Base-by-base conservation (phyloP, 2,797 vertebrate species). In the Smutsia gigantea region DNA sequence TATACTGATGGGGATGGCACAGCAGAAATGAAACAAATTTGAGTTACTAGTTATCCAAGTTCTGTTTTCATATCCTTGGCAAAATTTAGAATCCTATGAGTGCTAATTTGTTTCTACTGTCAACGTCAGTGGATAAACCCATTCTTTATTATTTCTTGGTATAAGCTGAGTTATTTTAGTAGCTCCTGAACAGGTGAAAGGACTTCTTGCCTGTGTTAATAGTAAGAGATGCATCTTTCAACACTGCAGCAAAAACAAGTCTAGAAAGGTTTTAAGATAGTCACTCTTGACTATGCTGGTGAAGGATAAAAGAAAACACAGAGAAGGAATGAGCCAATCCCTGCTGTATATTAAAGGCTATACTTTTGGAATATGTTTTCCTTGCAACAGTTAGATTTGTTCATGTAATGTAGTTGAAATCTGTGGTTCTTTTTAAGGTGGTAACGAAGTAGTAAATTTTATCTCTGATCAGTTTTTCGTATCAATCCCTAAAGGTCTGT, bases 141-240 rank as follows among this genome's bases (percentile, higher is more conserved):
- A 59, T 64, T 88, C 55, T 55, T 92, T 71, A 63, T 88, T 88
- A 71, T 87, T 96, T 94, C 66, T 79, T 81, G 31, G 13, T 71
- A 87, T 64, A 90, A 63, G 4, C 37, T 63, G 69, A 86, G 49
- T 81, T 81, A 29, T 37, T 46, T 46, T 81, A 27, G 18, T 75
- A 85, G 46, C 59, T 81, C 31, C 59, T 69, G 55, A 95, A 37
- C 34, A 71, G 59, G 31, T 64, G 37, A 64, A 83, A 55, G 49
- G 78, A 93, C 49, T 29, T 93, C 37, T 88, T 93, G 51, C 59
- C 7, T 71, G 7, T 66, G n/a, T 74, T 84, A 68, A 18, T 71
- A 29, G 11, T 75, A 74, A 79, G 29, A 84, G 53, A 85, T 37
- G 19, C 10, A 25, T 88, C 27, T 63, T 19, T 66, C 46, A 81